A percentile compares a stretch with the other conserved stretches of the same genome.
Evolutionary conservation across 2,797 vertebrate species (phyloP).

Genomic region (Sebastes dallii): DNA sequence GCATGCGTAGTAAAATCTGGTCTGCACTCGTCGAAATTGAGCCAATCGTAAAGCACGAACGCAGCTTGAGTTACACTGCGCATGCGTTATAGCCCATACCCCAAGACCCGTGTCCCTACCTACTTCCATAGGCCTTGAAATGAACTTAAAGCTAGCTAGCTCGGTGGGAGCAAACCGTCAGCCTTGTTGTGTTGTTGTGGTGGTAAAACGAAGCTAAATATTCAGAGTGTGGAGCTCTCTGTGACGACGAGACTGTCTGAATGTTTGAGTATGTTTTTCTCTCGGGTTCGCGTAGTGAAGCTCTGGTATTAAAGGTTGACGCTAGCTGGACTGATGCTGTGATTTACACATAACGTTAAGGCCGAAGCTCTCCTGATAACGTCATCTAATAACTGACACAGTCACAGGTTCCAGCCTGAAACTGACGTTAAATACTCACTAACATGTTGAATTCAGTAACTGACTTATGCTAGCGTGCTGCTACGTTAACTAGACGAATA

Average conservation of each 20-base stretch:
- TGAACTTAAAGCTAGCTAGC: slow-evolving; percentile 37
- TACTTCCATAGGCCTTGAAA: too few species aligned
- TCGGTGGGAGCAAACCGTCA: not conserved
- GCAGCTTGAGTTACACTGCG: too few species aligned
- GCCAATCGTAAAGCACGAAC: too few species aligned
- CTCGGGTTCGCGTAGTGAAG: not conserved
- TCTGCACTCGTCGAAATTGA: too few species aligned
- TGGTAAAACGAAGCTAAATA: not conserved
- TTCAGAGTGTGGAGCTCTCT: fast-evolving
- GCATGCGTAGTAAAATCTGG: too few species aligned
- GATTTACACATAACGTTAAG: slow-evolving; percentile 46
- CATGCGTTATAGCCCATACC: too few species aligned
- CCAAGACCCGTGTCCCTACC: too few species aligned
- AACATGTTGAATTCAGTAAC: too few species aligned
- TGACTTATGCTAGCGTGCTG: not conserved
- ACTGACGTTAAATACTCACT: not conserved
- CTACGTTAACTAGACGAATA: not conserved
- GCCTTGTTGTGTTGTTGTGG: not conserved
- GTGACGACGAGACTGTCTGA: not conserved
- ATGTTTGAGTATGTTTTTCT: not conserved
- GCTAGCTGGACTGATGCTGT: slow-evolving; percentile 39
- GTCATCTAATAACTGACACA: slow-evolving; percentile 3
- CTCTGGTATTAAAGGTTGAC: not conserved
- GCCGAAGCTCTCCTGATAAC: slow-evolving; percentile 36
- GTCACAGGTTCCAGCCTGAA: not conserved